Base-by-base conservation (phyloP, 2,113 vertebrate species). In the Garra rufa region DNA sequence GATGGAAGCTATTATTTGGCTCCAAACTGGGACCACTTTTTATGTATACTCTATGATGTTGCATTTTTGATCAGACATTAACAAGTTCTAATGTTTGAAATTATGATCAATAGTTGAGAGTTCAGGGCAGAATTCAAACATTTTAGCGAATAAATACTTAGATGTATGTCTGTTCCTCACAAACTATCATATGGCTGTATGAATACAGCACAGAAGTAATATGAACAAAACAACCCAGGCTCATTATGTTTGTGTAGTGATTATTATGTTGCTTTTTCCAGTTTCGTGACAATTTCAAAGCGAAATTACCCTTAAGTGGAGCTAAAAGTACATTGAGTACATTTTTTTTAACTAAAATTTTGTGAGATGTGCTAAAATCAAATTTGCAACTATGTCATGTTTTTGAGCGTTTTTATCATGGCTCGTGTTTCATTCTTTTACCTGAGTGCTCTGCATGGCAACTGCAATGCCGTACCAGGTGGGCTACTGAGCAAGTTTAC, bases 391-490 rank as follows among this genome's bases (percentile, higher is more conserved):
- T 19, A 50, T 50, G 15, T 19, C 0, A 19, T 52, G 67, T 43
- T 10, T 70, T n/a, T 70, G 34, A n/a, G 38, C 34, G 43, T 10
- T 71, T 71, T 69, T 69, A 21, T 38, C 34, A n/a, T n/a, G n/a
- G n/a, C n/a, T n/a, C n/a, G n/a, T n/a, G n/a, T n/a, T n/a, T n/a
- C n/a, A n/a, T n/a, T n/a, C n/a, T n/a, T n/a, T n/a, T n/a, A n/a
- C n/a, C n/a, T n/a, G n/a, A n/a, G n/a, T n/a, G n/a, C n/a, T n/a
- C 30, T 2, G 0, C 3, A 19, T 38, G 4, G 34, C 2, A 26
- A 63, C 4, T 63, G 11, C 24, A 63, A 1, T 63, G 11, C 34
- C 10, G 2, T 41, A 70, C 9, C 34, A 70, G 9, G 30, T 19
- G 2, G 38, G 10, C 19, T 41, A 69, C 65, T 3, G 4, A 69